Conservation (phyloP, 2,888 invertebrate genomes). For the Cryptocephalus moraei region DNA sequence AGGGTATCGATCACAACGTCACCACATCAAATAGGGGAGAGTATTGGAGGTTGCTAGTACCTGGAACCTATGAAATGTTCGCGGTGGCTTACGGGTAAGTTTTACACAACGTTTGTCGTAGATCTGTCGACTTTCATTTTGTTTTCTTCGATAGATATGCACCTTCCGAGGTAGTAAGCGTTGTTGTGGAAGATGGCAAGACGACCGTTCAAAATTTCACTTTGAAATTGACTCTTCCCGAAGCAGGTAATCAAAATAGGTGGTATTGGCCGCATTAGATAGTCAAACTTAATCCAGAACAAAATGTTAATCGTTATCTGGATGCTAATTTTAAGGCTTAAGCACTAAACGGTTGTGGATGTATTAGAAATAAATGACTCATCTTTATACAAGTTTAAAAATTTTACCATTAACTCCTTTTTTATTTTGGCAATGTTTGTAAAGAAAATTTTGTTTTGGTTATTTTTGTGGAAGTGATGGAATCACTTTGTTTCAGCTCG, state of each 20-base stretch:
- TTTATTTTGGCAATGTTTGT: no score
- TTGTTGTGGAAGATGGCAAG: conserved; percentile 34
- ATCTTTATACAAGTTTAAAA: no score
- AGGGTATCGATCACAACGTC: conserved; percentile 70
- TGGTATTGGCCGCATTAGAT: conserved; percentile 20
- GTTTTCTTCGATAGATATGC: conserved; percentile 40
- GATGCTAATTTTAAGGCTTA: no score
- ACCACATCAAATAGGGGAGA: conserved; percentile 74
- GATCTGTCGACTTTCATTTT: not conserved
- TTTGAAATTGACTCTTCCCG: conserved; percentile 25
- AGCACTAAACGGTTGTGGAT: no score
- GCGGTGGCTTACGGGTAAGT: conserved; percentile 64
- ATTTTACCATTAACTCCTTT: no score
- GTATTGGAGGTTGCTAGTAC: conserved; percentile 87
- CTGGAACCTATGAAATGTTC: conserved; percentile 72
- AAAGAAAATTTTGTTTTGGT: no score
- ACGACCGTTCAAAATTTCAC: conserved; percentile 39
- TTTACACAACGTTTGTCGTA: no score
- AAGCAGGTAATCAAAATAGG: conserved; percentile 21
- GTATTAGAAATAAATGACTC: no score
- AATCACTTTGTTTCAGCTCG: no score
- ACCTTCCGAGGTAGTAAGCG: conserved; percentile 36
- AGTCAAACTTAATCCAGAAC: no score
- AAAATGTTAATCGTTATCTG: no score
- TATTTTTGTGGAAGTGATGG: no score